Evolutionary conservation across 2,113 vertebrate species (phyloP).

Genomic region (Copsychus sechellarum): DNA sequence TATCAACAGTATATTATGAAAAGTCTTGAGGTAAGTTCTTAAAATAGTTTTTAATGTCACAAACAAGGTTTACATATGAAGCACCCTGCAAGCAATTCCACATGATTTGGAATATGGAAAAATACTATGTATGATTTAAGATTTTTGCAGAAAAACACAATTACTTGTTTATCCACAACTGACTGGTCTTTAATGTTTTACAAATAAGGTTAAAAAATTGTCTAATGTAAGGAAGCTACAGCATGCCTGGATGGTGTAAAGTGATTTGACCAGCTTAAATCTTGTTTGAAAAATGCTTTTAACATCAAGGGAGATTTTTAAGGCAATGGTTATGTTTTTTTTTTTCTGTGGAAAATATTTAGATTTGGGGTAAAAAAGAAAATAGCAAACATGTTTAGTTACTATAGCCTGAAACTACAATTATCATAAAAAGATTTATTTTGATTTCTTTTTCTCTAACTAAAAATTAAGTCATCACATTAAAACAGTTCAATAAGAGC

Average conservation of each 20-base stretch:
- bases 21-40: not conserved
- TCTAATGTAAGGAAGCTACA: not conserved
- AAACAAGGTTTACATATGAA: not conserved
- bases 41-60: not conserved
- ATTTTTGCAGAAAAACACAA: not conserved
- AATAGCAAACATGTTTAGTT: not conserved
- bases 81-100: not conserved
- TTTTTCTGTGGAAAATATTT: not conserved
- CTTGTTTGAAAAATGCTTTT: not conserved
- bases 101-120: not conserved
- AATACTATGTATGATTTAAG: not conserved
- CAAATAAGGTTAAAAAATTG: not conserved
- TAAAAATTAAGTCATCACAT: not conserved
- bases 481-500: not conserved
- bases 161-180: not conserved
- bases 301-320: not conserved
- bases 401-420: not conserved
- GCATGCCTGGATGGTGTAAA: not conserved
- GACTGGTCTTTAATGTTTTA: not conserved
- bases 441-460: no score
- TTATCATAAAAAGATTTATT: not conserved
- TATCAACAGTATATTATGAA: not conserved
- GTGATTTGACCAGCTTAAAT: not conserved
- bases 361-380: not conserved
- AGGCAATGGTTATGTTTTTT: not conserved